A percentile compares a stretch with the other conserved stretches of the same genome.
Conservation (phyloP, 2,797 vertebrate genomes). For the Synaphobranchus kaupii region DNA sequence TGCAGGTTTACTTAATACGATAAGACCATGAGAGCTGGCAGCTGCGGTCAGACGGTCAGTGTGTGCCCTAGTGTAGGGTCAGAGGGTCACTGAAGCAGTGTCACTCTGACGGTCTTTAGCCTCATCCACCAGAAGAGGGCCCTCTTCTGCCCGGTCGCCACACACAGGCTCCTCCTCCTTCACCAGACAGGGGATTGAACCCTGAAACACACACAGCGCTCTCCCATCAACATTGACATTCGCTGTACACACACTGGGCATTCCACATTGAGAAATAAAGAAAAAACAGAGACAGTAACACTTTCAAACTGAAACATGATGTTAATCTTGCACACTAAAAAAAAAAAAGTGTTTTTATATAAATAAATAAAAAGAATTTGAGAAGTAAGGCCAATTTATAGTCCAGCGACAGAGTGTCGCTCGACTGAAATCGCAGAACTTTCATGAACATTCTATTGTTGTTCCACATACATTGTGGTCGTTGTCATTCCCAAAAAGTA, state of each 20-base stretch:
- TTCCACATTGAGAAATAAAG: background rate
- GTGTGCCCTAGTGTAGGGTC: conserved; percentile 40
- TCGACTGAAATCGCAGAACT: no score
- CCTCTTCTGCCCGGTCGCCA: conserved; percentile 89
- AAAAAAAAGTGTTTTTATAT: no score
- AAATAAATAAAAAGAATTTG: no score
- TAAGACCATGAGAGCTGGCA: background rate
- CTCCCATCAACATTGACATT: background rate
- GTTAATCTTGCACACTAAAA: background rate
- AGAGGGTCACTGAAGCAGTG: conserved; percentile 51
- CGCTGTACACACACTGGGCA: background rate
- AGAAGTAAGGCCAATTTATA: no score
- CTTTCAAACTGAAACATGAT: background rate
- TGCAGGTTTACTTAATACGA: background rate
- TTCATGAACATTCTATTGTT: no score
- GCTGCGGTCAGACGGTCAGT: background rate
- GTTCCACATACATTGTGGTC: no score
- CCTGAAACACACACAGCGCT: conserved; percentile 66
- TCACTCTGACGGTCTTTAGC: conserved; percentile 77
- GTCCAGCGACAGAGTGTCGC: no score
- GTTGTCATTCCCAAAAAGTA: no score
- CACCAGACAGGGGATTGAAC: conserved; percentile 85
- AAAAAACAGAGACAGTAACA: no score
- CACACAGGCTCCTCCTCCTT: conserved; percentile 81
- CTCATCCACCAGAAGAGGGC: conserved; percentile 88